phyloP scores from a whole-genome alignment of 2,797 vertebrate species.

The Acrocephalus scirpaceus region DNA sequence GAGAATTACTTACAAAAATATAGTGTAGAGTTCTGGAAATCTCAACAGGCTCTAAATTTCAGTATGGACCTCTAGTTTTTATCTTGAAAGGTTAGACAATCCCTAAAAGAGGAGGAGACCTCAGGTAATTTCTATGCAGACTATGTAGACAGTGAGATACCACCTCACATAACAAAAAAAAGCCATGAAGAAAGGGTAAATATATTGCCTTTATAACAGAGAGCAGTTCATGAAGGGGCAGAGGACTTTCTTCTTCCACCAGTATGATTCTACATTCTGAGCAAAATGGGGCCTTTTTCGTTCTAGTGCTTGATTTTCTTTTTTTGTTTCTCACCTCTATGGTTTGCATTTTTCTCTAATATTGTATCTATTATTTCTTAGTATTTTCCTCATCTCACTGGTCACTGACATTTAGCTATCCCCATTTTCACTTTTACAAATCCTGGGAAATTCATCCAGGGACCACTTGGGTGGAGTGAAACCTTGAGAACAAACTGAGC shows the following conservation, averaged over 20 bases:
- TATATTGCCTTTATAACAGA: neutral
- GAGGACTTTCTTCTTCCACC: neutral
- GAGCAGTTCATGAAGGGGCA: neutral
- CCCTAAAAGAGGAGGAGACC: neutral
- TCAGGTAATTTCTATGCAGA: neutral
- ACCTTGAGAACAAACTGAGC: neutral
- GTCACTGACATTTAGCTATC: neutral
- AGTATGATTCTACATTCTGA: neutral
- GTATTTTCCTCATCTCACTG: neutral
- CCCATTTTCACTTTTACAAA: neutral
- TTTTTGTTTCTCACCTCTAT: neutral
- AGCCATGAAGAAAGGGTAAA: neutral
- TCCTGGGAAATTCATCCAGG: neutral
- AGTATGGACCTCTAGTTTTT: neutral
- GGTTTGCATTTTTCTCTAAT: neutral
- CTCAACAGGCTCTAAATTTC: neutral
- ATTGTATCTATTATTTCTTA: neutral
- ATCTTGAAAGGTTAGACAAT: neutral
- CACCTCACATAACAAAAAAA: neutral
- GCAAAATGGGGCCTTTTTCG: fast-evolving
- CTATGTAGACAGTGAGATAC: fast-evolving
- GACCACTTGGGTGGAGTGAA: neutral
- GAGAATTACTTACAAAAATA: neutral
- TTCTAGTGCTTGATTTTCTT: neutral
- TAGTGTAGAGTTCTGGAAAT: neutral